phyloP scores from a whole-genome alignment of 2,797 vertebrate species.

The Channallabes apus region DNA sequence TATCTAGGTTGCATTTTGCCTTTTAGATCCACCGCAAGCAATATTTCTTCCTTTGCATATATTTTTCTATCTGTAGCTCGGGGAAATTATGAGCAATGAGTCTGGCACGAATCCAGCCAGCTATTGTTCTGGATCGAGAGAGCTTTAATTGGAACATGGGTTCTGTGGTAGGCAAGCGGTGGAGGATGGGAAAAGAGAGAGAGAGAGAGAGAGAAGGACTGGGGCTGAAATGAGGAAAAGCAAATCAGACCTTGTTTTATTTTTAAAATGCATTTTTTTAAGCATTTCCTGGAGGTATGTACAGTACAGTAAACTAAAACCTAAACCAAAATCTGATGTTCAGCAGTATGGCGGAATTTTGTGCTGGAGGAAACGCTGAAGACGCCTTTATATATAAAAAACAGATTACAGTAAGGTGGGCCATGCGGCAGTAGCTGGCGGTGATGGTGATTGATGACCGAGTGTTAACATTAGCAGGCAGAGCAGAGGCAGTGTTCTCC shows the following conservation, averaged over 20 bases:
- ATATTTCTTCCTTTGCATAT: background rate
- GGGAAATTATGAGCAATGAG: slow-evolving; percentile 26
- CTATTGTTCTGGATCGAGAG: slow-evolving; percentile 31
- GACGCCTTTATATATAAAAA: background rate
- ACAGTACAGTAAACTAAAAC: too few relatives aligned
- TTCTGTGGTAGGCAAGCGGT: slow-evolving; percentile 6
- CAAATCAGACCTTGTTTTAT: slow-evolving; percentile 19
- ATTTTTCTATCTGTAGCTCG: slow-evolving; percentile 15
- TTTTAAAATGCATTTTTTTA: background rate
- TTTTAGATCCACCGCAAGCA: background rate
- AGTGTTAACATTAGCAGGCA: slow-evolving; percentile 52
- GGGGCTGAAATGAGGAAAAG: slow-evolving; percentile 24
- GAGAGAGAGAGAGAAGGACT: background rate
- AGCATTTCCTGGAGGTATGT: too few relatives aligned
- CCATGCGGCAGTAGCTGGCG: slow-evolving; percentile 51
- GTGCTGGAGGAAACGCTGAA: background rate
- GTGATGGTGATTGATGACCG: slow-evolving; percentile 68
- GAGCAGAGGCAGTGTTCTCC: slow-evolving; percentile 35
- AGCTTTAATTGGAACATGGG: slow-evolving; percentile 22
- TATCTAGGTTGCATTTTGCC: slow-evolving; percentile 12
- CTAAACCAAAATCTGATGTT: background rate
- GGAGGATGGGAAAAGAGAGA: background rate
- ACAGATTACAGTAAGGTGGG: slow-evolving; percentile 52
- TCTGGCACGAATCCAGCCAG: slow-evolving; percentile 13
- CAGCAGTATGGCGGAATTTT: background rate